Percentiles rank a stretch among this genome's conserved stretches.
Evolutionary conservation across 2,888 invertebrate genomes (phyloP).

Genomic region (Mythimna ferrago): DNA sequence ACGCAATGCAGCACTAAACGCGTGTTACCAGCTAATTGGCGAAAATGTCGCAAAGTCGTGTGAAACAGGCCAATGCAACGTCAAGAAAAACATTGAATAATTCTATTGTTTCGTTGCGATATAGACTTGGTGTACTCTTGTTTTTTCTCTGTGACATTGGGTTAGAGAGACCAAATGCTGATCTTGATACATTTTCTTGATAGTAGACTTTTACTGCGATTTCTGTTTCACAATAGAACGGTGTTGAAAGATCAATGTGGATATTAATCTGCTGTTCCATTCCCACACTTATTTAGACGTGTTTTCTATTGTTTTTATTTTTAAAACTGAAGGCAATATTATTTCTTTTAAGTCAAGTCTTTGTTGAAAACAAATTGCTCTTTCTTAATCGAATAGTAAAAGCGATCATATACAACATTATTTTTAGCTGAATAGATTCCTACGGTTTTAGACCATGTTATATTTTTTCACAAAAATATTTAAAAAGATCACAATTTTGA

Average conservation of each 20-base stretch:
- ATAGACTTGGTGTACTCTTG: constrained; percentile 57
- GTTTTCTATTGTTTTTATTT: constrained; percentile 24
- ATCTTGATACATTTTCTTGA: constrained; percentile 56
- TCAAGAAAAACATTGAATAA: constrained; percentile 67
- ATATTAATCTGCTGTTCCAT: constrained; percentile 23
- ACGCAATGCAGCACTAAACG: constrained; percentile 64
- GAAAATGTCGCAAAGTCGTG: constrained; percentile 78
- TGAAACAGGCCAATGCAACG: constrained; percentile 72
- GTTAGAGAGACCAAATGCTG: constrained; percentile 34
- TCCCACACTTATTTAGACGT: constrained; percentile 39
- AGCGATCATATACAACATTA: background rate
- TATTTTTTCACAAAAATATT: too few relatives aligned
- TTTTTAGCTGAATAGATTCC: too few relatives aligned
- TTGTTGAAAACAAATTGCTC: background rate
- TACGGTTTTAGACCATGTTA: too few relatives aligned
- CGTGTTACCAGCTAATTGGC: constrained; percentile 65
- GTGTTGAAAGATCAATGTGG: constrained; percentile 48
- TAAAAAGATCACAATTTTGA: too few relatives aligned
- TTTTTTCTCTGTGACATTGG: constrained; percentile 66
- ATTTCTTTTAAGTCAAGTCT: background rate
- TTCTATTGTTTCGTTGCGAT: constrained; percentile 69
- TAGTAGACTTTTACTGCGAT: constrained; percentile 55
- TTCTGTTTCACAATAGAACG: constrained; percentile 27
- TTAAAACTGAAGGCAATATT: constrained; percentile 9
- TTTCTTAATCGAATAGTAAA: constrained; percentile 13